Conservation (phyloP, 2,888 invertebrate genomes). For the Sinelater perroti region DNA sequence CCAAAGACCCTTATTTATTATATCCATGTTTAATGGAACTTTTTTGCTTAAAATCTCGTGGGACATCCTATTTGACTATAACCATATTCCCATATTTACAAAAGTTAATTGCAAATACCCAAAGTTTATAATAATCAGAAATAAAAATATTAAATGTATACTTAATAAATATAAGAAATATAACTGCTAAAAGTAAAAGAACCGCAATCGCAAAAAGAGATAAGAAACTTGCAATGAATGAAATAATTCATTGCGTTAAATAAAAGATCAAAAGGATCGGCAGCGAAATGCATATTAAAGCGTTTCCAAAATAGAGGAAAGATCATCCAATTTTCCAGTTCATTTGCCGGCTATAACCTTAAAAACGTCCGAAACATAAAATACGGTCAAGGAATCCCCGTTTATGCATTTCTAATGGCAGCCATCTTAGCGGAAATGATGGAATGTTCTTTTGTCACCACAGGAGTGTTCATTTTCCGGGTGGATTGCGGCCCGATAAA, state of each 20-base stretch:
- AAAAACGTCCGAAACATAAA: constrained; percentile 48
- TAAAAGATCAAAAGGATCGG: constrained; percentile 28
- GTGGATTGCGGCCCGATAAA: constrained; percentile 61
- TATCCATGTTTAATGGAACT: too few species aligned
- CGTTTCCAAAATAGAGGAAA: constrained; percentile 37
- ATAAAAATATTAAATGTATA: too few species aligned
- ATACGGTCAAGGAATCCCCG: constrained; percentile 54
- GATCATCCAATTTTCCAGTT: constrained; percentile 48
- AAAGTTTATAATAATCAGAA: too few species aligned
- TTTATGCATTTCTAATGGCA: constrained; percentile 61
- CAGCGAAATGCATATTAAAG: constrained; percentile 40
- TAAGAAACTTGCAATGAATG: too few species aligned
- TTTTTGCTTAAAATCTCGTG: too few species aligned
- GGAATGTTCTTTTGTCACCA: constrained; percentile 63
- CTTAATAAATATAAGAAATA: too few species aligned
- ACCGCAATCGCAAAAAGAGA: too few species aligned
- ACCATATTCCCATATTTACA: too few species aligned
- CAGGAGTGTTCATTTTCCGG: constrained; percentile 64
- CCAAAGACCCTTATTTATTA: too few species aligned
- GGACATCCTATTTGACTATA: too few species aligned
- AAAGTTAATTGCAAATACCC: too few species aligned
- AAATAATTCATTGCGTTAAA: constrained; percentile 23
- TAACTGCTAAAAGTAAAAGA: too few species aligned
- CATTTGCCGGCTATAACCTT: constrained; percentile 51
- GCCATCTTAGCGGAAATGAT: constrained; percentile 61